Conservation (phyloP, 2,113 vertebrate genomes). For the Nibea coibor region DNA sequence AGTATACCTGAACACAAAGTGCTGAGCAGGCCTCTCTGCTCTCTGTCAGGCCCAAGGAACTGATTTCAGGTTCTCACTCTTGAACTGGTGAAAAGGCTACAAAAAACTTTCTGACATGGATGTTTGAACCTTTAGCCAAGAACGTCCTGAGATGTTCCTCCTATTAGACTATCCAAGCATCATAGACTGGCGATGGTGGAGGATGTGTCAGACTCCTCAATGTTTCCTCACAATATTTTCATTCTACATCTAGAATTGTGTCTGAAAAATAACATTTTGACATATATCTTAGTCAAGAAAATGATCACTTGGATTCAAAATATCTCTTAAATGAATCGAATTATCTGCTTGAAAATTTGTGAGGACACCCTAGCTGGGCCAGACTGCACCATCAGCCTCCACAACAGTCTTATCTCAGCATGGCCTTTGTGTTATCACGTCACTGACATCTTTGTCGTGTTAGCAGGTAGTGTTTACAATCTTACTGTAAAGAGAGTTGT, state of each 20-base stretch:
- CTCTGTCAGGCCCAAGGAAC: neutral
- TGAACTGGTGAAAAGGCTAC: neutral
- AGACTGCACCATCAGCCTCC: neutral
- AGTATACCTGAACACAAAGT: conserved; percentile 53
- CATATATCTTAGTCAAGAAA: too few species aligned
- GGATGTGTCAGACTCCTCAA: neutral
- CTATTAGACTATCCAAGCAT: neutral
- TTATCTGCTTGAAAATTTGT: neutral
- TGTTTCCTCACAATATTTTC: neutral
- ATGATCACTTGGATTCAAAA: neutral
- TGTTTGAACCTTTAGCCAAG: neutral
- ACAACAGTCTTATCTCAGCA: too few species aligned
- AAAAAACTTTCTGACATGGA: neutral
- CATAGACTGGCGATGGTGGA: neutral
- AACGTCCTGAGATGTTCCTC: too few species aligned
- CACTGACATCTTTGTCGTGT: too few species aligned
- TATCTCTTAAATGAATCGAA: neutral
- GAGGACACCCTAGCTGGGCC: too few species aligned
- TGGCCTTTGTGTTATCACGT: neutral
- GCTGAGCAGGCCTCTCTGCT: conserved; percentile 41
- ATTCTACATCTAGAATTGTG: neutral
- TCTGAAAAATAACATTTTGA: too few species aligned
- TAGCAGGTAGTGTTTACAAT: too few species aligned
- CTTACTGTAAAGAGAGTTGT: too few species aligned
- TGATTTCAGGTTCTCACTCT: neutral